Conservation (phyloP, 2,113 vertebrate genomes). For the Ardeotis arabs region DNA sequence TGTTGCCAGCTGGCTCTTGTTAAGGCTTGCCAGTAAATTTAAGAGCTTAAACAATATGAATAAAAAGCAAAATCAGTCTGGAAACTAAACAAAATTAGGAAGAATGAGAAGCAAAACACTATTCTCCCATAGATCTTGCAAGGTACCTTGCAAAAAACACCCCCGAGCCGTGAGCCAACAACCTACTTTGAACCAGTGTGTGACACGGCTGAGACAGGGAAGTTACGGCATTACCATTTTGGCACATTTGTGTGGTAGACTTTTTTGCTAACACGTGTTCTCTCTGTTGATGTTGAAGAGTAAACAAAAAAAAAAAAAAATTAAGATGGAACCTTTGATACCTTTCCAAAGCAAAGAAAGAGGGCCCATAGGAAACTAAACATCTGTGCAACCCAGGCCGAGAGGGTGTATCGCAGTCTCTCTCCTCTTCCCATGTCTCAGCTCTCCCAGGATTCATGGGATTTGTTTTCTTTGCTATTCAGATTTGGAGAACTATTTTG, state of each 20-base stretch:
- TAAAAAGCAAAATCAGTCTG: background rate
- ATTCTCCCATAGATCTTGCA: background rate
- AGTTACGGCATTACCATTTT: background rate
- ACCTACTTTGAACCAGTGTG: background rate
- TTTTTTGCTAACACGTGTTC: background rate
- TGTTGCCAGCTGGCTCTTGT: conserved; percentile 1
- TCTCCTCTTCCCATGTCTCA: conserved; percentile 70
- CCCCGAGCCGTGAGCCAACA: background rate
- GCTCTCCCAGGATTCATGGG: conserved; percentile 26
- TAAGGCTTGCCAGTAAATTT: background rate
- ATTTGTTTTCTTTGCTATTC: conserved; percentile 69
- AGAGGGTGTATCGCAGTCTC: background rate
- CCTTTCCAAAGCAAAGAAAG: background rate
- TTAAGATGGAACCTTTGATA: background rate
- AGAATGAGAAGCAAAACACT: background rate
- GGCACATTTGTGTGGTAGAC: background rate
- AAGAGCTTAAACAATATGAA: background rate
- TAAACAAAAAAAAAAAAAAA: background rate
- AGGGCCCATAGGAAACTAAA: background rate
- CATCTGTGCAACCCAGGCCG: background rate
- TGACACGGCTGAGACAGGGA: background rate
- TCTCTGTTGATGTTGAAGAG: background rate
- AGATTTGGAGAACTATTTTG: conserved; percentile 55
- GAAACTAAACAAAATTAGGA: conserved; percentile 11
- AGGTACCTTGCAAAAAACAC: background rate